Percentiles rank a stretch among this genome's conserved stretches.
Evolutionary conservation across 30 jellyfish, hydroid and myxozoan genomes (phyloP).

Genomic region (Aurelia sp.): DNA sequence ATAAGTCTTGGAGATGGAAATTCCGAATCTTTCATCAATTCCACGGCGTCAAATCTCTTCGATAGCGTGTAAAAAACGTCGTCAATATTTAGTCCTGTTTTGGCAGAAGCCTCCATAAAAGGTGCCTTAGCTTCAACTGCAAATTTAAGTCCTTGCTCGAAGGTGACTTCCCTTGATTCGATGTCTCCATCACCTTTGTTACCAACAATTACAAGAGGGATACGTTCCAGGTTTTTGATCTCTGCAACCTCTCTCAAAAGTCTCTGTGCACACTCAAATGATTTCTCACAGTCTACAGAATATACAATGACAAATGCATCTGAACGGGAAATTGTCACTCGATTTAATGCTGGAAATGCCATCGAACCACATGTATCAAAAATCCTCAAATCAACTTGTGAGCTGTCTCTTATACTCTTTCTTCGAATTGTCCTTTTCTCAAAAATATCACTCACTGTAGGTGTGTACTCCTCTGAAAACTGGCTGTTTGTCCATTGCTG

Average conservation of each 20-base stretch:
- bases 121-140: slow-evolving; percentile 78
- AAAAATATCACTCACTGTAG: slow-evolving; percentile 64
- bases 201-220: slow-evolving; percentile 63
- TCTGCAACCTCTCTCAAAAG: slow-evolving; percentile 48
- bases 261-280: slow-evolving; percentile 65
- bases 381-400: slow-evolving; percentile 51
- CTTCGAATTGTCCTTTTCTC: slow-evolving; percentile 48
- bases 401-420: background rate
- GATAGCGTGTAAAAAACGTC: slow-evolving; percentile 46
- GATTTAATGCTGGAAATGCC: slow-evolving; percentile 77
- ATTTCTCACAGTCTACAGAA: slow-evolving; percentile 66
- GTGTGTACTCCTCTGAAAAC: slow-evolving; percentile 42
- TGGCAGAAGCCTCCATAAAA: slow-evolving; percentile 79
- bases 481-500: slow-evolving; percentile 23
- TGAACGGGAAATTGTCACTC: slow-evolving; percentile 55
- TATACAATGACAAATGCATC: slow-evolving; percentile 76
- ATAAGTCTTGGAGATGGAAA: no score
- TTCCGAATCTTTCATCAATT: background rate
- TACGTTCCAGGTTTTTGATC: slow-evolving; percentile 37
- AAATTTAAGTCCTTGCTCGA: slow-evolving; percentile 71
- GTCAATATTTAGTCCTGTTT: slow-evolving; percentile 35
- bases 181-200: slow-evolving; percentile 43
- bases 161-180: slow-evolving; percentile 53
- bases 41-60: slow-evolving; percentile 52
- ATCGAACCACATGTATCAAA: slow-evolving; percentile 80